Evolutionary conservation across 2,888 invertebrate genomes (phyloP), one percentile per base, ranked within the genome.

Genomic region (Plusia festucae): DNA sequence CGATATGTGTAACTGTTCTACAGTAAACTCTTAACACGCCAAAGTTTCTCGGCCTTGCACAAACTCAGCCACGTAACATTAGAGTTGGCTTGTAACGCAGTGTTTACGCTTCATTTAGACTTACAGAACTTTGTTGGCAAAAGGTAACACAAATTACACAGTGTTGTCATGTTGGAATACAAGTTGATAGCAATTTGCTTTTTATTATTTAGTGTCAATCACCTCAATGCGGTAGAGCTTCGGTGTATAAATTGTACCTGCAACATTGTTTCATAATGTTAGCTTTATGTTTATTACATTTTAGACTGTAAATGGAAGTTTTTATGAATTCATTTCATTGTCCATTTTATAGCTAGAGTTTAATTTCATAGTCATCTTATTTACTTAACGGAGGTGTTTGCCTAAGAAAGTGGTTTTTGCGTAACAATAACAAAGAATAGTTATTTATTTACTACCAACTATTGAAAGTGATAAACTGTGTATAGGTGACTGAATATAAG

Each of bases 1-100:
- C 40, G n/a, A n/a, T 4, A 40, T 13, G n/a, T 34, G 15, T 15
- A 40, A n/a, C 40, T n/a, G 6, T 40, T 40, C n/a, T 40, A 40
- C n/a, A n/a, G n/a, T 40, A 40, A 40, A 40, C n/a, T 40, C 40
- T 40, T 40, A 40, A 40, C 40, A 40, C n/a, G 40, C 40, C 40
- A 40, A 40, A 40, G 40, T 40, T 40, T 40, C 40, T 9, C 34
- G n/a, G 16, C 15, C 40, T 11, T 4, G n/a, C 44, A 44, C 44
- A 16, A 16, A 44, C 46, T 46, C 46, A 46, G 46, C 9, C 46
- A 46, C 44, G 16, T 6, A 16, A 44, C 46, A 18, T 2, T 7
- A n/a, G 40, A 49, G 46, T 20, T 18, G 18, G 46, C 46, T 11
- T 49, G 18, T 49, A 9, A 20, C 16, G n/a, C 46, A 18, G 46